Base-by-base conservation (phyloP, 2,113 vertebrate species). In the Rhinopomastus cyanomelas region DNA sequence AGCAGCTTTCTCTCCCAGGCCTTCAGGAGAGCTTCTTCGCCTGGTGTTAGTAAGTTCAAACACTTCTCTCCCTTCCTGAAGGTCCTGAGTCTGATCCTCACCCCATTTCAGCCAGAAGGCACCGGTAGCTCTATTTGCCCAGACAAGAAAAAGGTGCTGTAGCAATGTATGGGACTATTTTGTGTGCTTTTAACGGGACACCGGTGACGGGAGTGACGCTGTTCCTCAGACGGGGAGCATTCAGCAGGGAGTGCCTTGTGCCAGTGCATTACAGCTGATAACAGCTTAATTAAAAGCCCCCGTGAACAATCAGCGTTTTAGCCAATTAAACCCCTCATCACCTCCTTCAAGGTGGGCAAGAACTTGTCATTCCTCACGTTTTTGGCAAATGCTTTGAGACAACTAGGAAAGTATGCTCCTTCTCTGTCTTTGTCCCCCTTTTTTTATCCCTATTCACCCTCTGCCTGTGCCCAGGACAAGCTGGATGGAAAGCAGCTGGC, bases 1-100 rank as follows among this genome's bases (percentile, higher is more conserved):
- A 1, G 93, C 95, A 74, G 96, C 97, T 37, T 96, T 97, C 60
- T 95, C 96, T 56, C 95, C 95, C 5, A 73, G n/a, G 25, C 97
- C 97, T 67, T 95, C 97, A 8, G 89, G 53, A 72, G 95, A 97
- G 11, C 96, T 97, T 30, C 96, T 97, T 27, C 73, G 1, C 16
- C 65, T 96, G 3, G 48, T 97, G 42, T 68, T 96, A 12, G 97
- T 97, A 76, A 93, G 97, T 94, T 51, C 1, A 3, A 23, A 36
- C 2, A 11, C 26, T 42, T 6, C 6, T 44, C 5, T 62, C 14
- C 26, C 12, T 42, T 27, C 57, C 65, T 1, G 5, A 42, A 39
- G n/a, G 15, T 49, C 7, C 36, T 11, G 5, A 16, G 8, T 7
- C 29, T 1, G 0, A 59, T 8, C 21, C 69, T 56, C 21, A 52